A percentile compares a stretch with the other conserved stretches of the same genome.
These are phyloP conservation scores for Ptychoptera contaminata DNA, from an alignment of 2,888 invertebrate species.

Conservation along the genomic window DNA sequence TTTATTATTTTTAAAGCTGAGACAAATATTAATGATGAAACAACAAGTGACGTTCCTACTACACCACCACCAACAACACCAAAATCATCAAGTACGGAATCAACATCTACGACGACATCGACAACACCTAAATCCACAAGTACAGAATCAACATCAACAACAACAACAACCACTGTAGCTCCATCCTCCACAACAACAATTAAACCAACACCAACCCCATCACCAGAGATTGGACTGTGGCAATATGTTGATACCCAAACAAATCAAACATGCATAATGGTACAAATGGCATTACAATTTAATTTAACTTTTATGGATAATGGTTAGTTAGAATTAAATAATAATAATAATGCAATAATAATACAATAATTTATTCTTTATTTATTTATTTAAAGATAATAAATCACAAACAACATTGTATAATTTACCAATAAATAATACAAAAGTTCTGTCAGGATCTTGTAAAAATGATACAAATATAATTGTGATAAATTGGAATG, in stretches of 20 bases:
- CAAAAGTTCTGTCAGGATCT: constrained; percentile 23
- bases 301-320: constrained; percentile 34
- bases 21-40: no score
- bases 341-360: neutral
- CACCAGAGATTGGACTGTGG: constrained; percentile 35
- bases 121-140: no score
- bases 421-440: constrained; percentile 31
- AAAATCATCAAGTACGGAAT: no score
- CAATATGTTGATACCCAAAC: constrained; percentile 18
- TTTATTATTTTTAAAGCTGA: no score
- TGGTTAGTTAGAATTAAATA: constrained; percentile 14
- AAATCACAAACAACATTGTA: constrained; percentile 19
- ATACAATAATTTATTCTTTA: constrained; percentile 1
- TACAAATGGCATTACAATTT: constrained; percentile 49
- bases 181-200: no score
- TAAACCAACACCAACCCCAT: neutral
- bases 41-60: no score
- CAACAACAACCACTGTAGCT: no score
- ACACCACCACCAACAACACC: no score
- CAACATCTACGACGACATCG: no score
- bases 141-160: no score
- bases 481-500: constrained; percentile 29
- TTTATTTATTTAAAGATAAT: constrained; percentile 18
- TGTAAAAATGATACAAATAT: constrained; percentile 27
- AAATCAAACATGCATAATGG: constrained; percentile 45